phyloP scores from a whole-genome alignment of 2,113 vertebrate genomes.

The Percina caprodes region DNA sequence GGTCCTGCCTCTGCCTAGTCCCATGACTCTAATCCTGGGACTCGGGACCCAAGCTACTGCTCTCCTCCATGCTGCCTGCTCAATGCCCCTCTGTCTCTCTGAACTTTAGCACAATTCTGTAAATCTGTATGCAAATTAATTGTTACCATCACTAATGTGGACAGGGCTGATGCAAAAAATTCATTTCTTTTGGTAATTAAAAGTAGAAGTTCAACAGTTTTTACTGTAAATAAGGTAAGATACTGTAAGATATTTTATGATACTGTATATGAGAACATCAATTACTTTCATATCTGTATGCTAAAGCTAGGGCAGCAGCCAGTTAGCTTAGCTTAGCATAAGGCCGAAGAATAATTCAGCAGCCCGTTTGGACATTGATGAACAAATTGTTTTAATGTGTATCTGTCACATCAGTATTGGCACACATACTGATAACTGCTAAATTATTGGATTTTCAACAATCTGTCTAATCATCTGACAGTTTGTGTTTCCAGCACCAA shows the following conservation, averaged over 20 bases:
- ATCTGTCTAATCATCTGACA: constrained; percentile 1
- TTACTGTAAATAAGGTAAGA: no score
- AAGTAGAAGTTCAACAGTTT: background rate
- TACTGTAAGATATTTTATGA: no score
- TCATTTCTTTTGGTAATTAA: background rate
- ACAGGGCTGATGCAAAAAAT: background rate
- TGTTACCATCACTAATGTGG: background rate
- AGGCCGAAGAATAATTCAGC: background rate
- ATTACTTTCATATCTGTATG: background rate
- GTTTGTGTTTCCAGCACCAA: background rate
- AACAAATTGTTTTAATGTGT: background rate
- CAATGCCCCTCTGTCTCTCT: constrained; percentile 66
- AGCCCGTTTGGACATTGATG: background rate
- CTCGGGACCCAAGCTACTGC: constrained; percentile 70
- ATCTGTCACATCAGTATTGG: background rate
- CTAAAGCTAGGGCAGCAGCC: background rate
- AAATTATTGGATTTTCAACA: background rate
- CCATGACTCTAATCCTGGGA: constrained; percentile 82
- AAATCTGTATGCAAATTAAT: constrained; percentile 19
- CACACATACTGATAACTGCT: background rate
- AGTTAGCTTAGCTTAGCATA: constrained; percentile 1
- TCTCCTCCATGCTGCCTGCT: constrained; percentile 61
- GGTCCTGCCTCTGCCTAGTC: constrained; percentile 79
- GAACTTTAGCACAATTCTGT: constrained; percentile 29
- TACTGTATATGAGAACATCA: background rate